Evolutionary conservation across 2,888 invertebrate genomes (phyloP).

Genomic region (Ochropleura leucogaster): DNA sequence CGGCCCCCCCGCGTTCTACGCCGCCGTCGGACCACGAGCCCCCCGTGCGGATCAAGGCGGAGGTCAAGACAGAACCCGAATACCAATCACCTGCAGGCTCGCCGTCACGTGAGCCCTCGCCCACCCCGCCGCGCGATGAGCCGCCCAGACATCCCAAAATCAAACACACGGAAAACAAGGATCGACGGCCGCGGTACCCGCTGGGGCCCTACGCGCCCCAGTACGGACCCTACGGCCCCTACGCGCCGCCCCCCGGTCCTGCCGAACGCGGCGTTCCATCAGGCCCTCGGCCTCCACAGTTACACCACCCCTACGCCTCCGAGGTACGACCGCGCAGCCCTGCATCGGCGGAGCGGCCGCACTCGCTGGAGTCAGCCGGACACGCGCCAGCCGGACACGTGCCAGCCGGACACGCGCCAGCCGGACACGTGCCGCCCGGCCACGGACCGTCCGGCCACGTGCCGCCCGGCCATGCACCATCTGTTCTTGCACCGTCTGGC

Average conservation of each 20-base stretch:
- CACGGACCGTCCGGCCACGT: not conserved
- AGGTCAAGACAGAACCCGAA: conserved; percentile 88
- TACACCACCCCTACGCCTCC: conserved; percentile 52
- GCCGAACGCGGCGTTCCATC: conserved; percentile 47
- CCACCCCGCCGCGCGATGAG: conserved; percentile 74
- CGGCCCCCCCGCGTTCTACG: conserved; percentile 53
- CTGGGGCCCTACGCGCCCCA: conserved; percentile 88
- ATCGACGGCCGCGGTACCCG: conserved; percentile 83
- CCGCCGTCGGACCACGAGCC: conserved; percentile 67
- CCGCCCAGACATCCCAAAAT: conserved; percentile 85
- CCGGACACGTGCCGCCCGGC: not conserved
- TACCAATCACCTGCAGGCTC: conserved; percentile 81
- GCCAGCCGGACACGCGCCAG: conserved; percentile 16
- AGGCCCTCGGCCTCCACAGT: conserved; percentile 54
- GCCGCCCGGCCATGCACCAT: not conserved
- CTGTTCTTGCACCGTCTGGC: conserved; percentile 41
- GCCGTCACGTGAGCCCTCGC: conserved; percentile 69
- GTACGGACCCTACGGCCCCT: conserved; percentile 86
- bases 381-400: not conserved
- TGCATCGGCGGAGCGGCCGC: conserved; percentile 70
- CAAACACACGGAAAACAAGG: conserved; percentile 87
- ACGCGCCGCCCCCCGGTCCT: conserved; percentile 75
- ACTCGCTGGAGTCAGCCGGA: conserved; percentile 36
- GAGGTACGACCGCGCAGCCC: conserved; percentile 66
- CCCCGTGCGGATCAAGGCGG: conserved; percentile 83